A percentile compares a stretch with the other conserved stretches of the same genome.
phyloP scores from a whole-genome alignment of 2,888 invertebrate species.

The Drosophila ezoana region DNA sequence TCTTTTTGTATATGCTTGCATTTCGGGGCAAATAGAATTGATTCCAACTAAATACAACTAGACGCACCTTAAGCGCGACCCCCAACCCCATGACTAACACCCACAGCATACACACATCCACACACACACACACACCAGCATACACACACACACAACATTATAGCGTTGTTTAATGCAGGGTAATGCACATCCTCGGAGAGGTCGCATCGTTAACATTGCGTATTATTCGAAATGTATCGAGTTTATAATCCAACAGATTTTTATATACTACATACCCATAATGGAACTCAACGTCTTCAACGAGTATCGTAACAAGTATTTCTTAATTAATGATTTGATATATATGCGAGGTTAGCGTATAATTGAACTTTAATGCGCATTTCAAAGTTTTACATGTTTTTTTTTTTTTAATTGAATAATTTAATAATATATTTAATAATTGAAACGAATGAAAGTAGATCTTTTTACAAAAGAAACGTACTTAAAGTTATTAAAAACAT shows the following conservation, averaged over 20 bases:
- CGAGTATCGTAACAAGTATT: slow-evolving; percentile 67
- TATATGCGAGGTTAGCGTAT: slow-evolving; percentile 40
- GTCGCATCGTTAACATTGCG: slow-evolving; percentile 57
- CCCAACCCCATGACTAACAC: slow-evolving; percentile 13
- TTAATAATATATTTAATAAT: slow-evolving; percentile 71
- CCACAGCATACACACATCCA: background rate
- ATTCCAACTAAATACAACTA: slow-evolving; percentile 60
- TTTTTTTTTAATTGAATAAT: slow-evolving; percentile 67
- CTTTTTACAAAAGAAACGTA: slow-evolving; percentile 68
- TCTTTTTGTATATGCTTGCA: slow-evolving; percentile 38
- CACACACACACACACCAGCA: slow-evolving; percentile 18
- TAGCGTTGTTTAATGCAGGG: slow-evolving; percentile 34
- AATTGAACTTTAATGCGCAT: slow-evolving; percentile 71
- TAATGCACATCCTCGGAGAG: slow-evolving; percentile 27
- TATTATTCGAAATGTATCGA: slow-evolving; percentile 69
- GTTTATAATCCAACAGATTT: slow-evolving; percentile 24
- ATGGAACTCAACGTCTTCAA: slow-evolving; percentile 45
- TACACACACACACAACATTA: slow-evolving; percentile 23
- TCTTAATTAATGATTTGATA: slow-evolving; percentile 67
- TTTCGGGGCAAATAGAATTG: slow-evolving; percentile 38
- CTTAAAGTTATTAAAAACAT: slow-evolving; percentile 74
- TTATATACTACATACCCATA: slow-evolving; percentile 27
- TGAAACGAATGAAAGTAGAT: slow-evolving; percentile 56
- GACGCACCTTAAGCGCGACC: slow-evolving; percentile 37
- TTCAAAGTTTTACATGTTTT: slow-evolving; percentile 76